A percentile compares a stretch with the other conserved stretches of the same genome.
Evolutionary conservation across 1,140 invertebrate species (phyloP).

Genomic region (Drosophila baimaii): DNA sequence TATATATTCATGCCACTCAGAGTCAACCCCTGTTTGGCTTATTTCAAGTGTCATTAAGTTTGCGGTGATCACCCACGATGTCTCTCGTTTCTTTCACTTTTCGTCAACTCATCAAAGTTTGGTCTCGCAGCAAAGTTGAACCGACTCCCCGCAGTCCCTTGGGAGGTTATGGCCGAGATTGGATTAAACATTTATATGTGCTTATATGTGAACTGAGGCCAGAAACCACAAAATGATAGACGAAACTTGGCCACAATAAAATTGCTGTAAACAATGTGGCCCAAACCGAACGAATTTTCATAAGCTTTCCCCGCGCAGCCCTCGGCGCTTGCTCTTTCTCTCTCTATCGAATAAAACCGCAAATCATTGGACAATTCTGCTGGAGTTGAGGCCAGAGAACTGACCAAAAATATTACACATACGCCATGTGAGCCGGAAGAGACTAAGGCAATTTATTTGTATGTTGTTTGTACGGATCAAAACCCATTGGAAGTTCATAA

Average conservation of each 20-base stretch:
- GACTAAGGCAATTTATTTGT: constrained; percentile 2
- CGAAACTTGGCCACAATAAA: constrained; percentile 61
- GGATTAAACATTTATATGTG: constrained; percentile 31
- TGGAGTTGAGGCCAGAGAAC: constrained; percentile 7
- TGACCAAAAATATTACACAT: constrained; percentile 50
- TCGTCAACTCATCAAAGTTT: constrained; percentile 62
- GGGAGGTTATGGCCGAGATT: constrained; percentile 15
- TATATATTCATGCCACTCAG: neutral
- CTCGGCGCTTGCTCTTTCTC: too few relatives aligned
- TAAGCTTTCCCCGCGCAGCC: constrained; percentile 35
- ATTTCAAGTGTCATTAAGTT: constrained; percentile 66
- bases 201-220: constrained; percentile 3
- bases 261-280: constrained; percentile 66
- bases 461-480: constrained; percentile 1
- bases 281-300: constrained; percentile 48
- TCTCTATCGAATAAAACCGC: constrained; percentile 35
- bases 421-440: constrained; percentile 36
- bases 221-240: constrained; percentile 58
- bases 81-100: constrained; percentile 23
- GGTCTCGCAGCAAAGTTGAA: constrained; percentile 37
- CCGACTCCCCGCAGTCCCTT: neutral
- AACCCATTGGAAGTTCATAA: constrained; percentile 22
- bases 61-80: constrained; percentile 29
- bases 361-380: constrained; percentile 49
- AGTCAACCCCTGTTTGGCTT: constrained; percentile 24